Base-by-base conservation (phyloP, 1,140 invertebrate genomes). In the Planococcus citri region DNA sequence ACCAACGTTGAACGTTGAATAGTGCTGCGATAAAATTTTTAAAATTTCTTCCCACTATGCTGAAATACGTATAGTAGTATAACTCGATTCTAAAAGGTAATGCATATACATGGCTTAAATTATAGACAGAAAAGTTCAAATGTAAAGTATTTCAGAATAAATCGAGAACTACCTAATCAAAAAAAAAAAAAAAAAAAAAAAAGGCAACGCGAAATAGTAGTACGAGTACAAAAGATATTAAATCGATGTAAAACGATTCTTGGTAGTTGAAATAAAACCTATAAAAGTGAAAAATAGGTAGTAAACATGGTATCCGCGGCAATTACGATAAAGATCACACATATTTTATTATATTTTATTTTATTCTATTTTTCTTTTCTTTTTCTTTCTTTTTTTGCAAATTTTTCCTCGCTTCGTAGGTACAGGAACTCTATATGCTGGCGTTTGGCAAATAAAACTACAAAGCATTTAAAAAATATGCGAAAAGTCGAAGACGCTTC, bases 271-370 rank as follows among this genome's bases (percentile, higher is more conserved):
- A 51, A 51, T 51, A 51, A 51, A 51, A 51, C 41, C 41, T 51
- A 51, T 51, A 51, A 51, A 51, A 51, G 41, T 51, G 41, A 51
- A 51, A 51, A 51, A 51, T 51, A 51, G 41, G 41, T 51, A 51
- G 12, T 20, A 20, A 9, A 51, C 29, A 12, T 51, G 17, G 41
- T 51, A 51, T 14, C 17, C 41, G 41, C 3, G 17, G 41, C 41
- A 51, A 51, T 51, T n/a, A n/a, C 41, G 41, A 51, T 51, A 51
- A 51, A 51, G 41, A 51, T 51, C 41, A 20, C 33, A 37, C 33
- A 6, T 14, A 14, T 37, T 37, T 37, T 37, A n/a, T n/a, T n/a
- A n/a, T n/a, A n/a, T n/a, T n/a, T n/a, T n/a, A n/a, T n/a, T n/a
- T n/a, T n/a, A n/a, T n/a, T n/a, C n/a, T n/a, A n/a, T n/a, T n/a